Percentiles rank a stretch among this genome's conserved stretches.
Evolutionary conservation across 2,888 invertebrate species (phyloP).

Genomic region (Dioctria rufipes): DNA sequence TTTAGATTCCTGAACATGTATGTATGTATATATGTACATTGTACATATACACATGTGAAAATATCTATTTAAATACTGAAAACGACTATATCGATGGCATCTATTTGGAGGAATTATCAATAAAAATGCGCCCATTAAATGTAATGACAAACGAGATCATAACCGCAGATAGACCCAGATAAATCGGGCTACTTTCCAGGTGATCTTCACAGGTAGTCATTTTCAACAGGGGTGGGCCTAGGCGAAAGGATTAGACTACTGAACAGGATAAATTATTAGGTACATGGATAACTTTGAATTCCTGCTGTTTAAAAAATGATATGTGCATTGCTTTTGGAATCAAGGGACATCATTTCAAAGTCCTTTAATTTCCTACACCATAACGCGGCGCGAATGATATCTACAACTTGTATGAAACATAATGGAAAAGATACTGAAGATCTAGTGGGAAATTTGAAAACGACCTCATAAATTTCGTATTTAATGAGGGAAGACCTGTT

Average conservation of each 20-base stretch:
- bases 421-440: background rate
- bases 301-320: constrained; percentile 47
- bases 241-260: constrained; percentile 39
- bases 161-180: constrained; percentile 19
- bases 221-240: constrained; percentile 35
- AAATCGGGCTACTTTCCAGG: constrained; percentile 37
- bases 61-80: too few relatives aligned
- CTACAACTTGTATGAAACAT: background rate
- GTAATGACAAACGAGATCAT: constrained; percentile 43
- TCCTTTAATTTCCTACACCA: constrained; percentile 13
- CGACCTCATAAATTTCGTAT: constrained; percentile 43
- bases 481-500: constrained; percentile 46
- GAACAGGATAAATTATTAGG: constrained; percentile 40
- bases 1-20: too few relatives aligned
- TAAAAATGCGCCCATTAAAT: constrained; percentile 5
- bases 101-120: too few relatives aligned
- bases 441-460: constrained; percentile 33
- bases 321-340: background rate
- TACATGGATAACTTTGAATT: constrained; percentile 37
- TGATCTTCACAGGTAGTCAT: constrained; percentile 38
- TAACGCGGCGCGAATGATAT: background rate
- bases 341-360: constrained; percentile 4
- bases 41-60: too few relatives aligned
- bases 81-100: too few relatives aligned
- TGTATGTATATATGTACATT: too few relatives aligned